Evolutionary conservation across 2,113 vertebrate genomes (phyloP).

Genomic region (Megaceryle torquata): DNA sequence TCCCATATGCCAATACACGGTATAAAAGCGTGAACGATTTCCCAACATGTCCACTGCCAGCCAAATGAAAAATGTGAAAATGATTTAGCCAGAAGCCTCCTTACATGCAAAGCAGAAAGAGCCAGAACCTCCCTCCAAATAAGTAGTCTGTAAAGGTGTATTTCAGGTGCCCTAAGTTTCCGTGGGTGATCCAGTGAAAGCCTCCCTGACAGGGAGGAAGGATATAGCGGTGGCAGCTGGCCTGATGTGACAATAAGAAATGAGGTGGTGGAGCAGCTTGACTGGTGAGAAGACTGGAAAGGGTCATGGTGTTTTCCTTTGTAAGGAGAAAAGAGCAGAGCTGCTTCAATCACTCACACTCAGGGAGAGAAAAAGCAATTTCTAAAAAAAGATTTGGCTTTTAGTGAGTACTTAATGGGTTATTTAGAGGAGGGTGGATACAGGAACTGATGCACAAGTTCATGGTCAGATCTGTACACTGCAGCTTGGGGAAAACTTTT

Average conservation of each 20-base stretch:
- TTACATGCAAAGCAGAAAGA: neutral
- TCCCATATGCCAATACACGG: neutral
- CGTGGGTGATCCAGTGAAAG: neutral
- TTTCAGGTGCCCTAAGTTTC: neutral
- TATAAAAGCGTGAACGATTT: neutral
- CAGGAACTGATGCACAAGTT: neutral
- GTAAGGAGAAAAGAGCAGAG: neutral
- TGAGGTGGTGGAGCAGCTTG: neutral
- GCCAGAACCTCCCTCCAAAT: neutral
- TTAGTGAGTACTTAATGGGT: neutral
- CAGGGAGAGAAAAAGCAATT: neutral
- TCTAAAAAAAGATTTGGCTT: conserved; percentile 10
- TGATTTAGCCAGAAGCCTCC: neutral
- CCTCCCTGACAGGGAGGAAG: neutral
- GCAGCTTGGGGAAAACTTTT: neutral
- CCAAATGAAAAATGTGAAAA: neutral
- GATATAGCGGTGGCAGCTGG: accelerated
- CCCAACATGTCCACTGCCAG: neutral
- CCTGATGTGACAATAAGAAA: neutral
- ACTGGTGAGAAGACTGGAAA: neutral
- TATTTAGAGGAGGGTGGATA: conserved; percentile 1
- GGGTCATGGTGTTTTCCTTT: neutral
- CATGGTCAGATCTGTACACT: neutral
- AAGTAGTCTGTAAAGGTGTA: neutral
- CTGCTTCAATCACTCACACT: neutral